Conservation (phyloP, 2,888 invertebrate genomes). For the Ochropacha duplaris region DNA sequence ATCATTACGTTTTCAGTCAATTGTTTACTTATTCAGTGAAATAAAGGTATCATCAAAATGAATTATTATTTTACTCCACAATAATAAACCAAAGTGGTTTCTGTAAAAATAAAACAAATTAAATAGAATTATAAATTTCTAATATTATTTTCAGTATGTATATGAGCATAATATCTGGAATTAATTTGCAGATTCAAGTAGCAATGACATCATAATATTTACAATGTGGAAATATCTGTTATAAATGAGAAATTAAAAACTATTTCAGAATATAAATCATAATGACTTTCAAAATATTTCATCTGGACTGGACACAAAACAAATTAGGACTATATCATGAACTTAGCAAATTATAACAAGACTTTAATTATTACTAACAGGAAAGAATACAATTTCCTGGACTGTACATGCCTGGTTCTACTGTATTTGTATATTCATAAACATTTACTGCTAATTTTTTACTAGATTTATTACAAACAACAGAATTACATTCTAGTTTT, state of each 20-base stretch:
- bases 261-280: background rate
- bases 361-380: background rate
- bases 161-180: slow-evolving; percentile 62
- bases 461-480: slow-evolving; percentile 1
- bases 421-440: background rate
- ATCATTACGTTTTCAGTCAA: slow-evolving; percentile 82
- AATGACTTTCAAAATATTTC: background rate
- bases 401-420: background rate
- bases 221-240: slow-evolving; percentile 18
- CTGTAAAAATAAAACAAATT: slow-evolving; percentile 45
- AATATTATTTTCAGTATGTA: slow-evolving; percentile 57
- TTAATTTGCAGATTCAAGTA: slow-evolving; percentile 39
- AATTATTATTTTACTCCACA: slow-evolving; percentile 26
- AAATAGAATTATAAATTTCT: slow-evolving; percentile 47
- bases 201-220: slow-evolving; percentile 28
- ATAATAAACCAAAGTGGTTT: slow-evolving; percentile 14
- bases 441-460: background rate
- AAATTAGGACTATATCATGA: background rate
- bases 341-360: background rate
- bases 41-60: slow-evolving; percentile 72
- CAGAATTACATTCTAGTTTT: slow-evolving; percentile 13
- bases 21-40: slow-evolving; percentile 79
- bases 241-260: background rate
- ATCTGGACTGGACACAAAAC: background rate
- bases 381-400: background rate